Percentiles rank a stretch among this genome's conserved stretches.
Evolutionary conservation across 2,113 vertebrate genomes (phyloP).

Genomic region (Equus quagga): DNA sequence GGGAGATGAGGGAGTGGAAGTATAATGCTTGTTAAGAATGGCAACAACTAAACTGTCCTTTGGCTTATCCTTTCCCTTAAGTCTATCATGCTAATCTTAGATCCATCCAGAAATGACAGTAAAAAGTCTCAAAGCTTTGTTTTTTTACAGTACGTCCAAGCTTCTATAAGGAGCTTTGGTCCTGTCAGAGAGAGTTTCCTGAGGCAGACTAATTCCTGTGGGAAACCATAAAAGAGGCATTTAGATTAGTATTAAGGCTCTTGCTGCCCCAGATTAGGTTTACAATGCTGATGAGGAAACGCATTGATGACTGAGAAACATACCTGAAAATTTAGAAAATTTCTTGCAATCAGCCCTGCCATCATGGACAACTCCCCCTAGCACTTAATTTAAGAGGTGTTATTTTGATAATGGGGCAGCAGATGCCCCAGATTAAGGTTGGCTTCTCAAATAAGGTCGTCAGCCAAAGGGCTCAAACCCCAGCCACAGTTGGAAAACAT

Average conservation of each 20-base stretch:
- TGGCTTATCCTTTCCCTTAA: not conserved
- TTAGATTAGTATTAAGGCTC: not conserved
- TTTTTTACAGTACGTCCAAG: not conserved
- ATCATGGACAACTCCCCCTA: not conserved
- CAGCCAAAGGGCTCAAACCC: not conserved
- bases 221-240: not conserved
- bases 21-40: not conserved
- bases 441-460: not conserved
- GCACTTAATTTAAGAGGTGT: not conserved
- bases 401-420: not conserved
- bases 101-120: not conserved
- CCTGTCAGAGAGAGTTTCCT: not conserved
- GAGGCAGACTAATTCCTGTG: not conserved
- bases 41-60: not conserved
- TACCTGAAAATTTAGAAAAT: not conserved
- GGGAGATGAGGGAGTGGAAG: not conserved
- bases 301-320: not conserved
- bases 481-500: not conserved
- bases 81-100: conserved; percentile 11
- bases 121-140: not conserved
- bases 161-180: not conserved
- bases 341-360: not conserved
- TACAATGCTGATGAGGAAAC: not conserved
- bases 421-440: not conserved
- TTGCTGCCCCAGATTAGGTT: not conserved